Conservation (phyloP, 2,888 invertebrate genomes). For the Zele albiditarsus region DNA sequence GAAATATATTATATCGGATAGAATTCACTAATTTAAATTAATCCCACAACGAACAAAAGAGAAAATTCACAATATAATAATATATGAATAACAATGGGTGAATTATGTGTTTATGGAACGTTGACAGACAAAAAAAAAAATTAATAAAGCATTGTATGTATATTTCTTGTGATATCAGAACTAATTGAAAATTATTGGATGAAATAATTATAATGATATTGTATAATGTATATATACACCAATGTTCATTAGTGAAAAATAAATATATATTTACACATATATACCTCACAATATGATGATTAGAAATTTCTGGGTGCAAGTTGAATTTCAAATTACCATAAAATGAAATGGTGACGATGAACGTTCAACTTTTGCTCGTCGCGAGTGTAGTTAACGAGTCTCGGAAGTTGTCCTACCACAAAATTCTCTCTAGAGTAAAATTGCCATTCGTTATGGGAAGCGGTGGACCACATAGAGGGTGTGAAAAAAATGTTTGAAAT, state of each 20-base stretch:
- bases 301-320: background rate
- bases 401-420: slow-evolving; percentile 47
- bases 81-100: slow-evolving; percentile 33
- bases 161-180: background rate
- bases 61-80: slow-evolving; percentile 9
- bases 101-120: slow-evolving; percentile 15
- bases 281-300: background rate
- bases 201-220: background rate
- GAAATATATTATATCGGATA: slow-evolving; percentile 17
- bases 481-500: background rate
- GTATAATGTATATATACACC: background rate
- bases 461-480: background rate
- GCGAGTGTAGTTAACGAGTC: slow-evolving; percentile 48
- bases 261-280: background rate
- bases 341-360: slow-evolving; percentile 34
- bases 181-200: background rate
- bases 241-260: background rate
- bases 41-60: slow-evolving; percentile 4
- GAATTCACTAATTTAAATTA: slow-evolving; percentile 14
- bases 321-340: slow-evolving; percentile 39
- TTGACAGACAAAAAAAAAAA: background rate
- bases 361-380: slow-evolving; percentile 41
- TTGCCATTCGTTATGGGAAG: background rate
- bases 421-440: slow-evolving; percentile 12
- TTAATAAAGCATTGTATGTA: background rate